Evolutionary conservation across 1,140 invertebrate species (phyloP), one percentile per base, ranked within the genome.

Genomic region (Caenorhabditis briggsae): DNA sequence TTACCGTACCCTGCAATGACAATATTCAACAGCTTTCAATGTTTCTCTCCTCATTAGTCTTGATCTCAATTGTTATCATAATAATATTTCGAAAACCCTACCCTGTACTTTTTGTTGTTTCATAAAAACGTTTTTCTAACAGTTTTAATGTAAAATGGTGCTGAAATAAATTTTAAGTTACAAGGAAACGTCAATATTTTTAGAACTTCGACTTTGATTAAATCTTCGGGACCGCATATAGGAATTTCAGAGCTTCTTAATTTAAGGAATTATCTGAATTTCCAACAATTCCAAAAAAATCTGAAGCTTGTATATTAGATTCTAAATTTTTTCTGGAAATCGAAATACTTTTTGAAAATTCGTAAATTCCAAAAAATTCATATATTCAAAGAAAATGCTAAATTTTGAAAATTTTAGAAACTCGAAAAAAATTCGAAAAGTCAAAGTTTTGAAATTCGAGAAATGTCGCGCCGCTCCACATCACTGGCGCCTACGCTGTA

Each of bases 1-100:
- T 70, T 70, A 43, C 2, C 18, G 16, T 18, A 18, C 33, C 43
- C 14, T 78, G 70, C 70, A 78, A 78, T 78, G 70, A 78, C 70
- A 78, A 78, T 48, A 78, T 50, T 33, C 12, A 11, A 43, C 25
- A 78, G 70, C 70, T 78, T 78, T 78, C 70, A 25, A 78, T 50
- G 33, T n/a, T 23, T 50, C 70, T 14, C 12, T 78, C 70, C 70
- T 78, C 70, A 78, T 43, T 78, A 43, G 46, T 50, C 25, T 50
- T 12, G 70, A 78, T 78, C 70, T 78, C 70, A 50, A 18, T 50
- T 9, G 3, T 50, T 14, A 11, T 50, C 70, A 78, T 78, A 78
- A 78, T 78, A 78, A 33, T 43, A 23, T 50, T 43, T n/a, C 5
- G 46, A 33, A 33, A 33, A 33, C 33, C 33, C 33, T 33, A 33